Evolutionary conservation across 2,888 invertebrate genomes (phyloP).

Genomic region (Malthinus flaveolus): DNA sequence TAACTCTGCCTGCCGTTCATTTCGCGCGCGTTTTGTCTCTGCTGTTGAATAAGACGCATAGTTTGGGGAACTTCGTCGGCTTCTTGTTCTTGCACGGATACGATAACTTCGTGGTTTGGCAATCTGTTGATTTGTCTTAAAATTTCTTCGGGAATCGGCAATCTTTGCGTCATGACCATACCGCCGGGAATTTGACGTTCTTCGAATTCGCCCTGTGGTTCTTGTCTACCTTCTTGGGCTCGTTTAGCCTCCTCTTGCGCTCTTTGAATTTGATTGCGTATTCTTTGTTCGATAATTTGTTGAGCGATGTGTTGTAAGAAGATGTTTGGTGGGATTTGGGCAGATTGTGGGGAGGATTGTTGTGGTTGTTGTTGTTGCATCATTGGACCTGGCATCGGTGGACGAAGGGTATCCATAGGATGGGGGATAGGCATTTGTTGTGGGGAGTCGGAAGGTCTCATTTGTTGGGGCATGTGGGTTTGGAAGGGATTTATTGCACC

Average conservation of each 20-base stretch:
- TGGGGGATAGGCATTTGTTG: slow-evolving; percentile 54
- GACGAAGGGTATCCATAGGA: slow-evolving; percentile 59
- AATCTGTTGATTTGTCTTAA: slow-evolving; percentile 53
- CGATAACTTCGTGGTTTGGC: slow-evolving; percentile 49
- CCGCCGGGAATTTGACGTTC: slow-evolving; percentile 20
- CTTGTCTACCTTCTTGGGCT: slow-evolving; percentile 41
- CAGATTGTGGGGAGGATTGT: slow-evolving; percentile 17
- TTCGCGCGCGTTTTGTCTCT: slow-evolving; percentile 48
- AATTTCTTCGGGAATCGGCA: slow-evolving; percentile 57
- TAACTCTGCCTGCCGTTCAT: slow-evolving; percentile 52
- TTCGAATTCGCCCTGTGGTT: slow-evolving; percentile 17
- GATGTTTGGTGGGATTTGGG: slow-evolving; percentile 55
- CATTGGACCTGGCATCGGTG: slow-evolving; percentile 51
- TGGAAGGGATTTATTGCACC: slow-evolving; percentile 47
- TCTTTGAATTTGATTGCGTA: slow-evolving; percentile 49
- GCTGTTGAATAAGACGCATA: slow-evolving; percentile 46
- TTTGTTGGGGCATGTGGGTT: slow-evolving; percentile 52
- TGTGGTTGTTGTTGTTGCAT: slow-evolving; percentile 45
- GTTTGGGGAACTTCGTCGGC: slow-evolving; percentile 36
- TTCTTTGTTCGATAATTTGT: slow-evolving; percentile 52
- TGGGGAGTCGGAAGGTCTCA: slow-evolving; percentile 45
- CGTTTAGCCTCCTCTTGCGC: slow-evolving; percentile 37
- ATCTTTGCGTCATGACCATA: slow-evolving; percentile 48
- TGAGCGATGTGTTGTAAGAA: slow-evolving; percentile 54
- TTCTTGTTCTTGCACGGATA: slow-evolving; percentile 44